Percentiles rank a stretch among this genome's conserved stretches.
phyloP scores from a whole-genome alignment of 2,113 vertebrate species.

The Orycteropus afer region DNA sequence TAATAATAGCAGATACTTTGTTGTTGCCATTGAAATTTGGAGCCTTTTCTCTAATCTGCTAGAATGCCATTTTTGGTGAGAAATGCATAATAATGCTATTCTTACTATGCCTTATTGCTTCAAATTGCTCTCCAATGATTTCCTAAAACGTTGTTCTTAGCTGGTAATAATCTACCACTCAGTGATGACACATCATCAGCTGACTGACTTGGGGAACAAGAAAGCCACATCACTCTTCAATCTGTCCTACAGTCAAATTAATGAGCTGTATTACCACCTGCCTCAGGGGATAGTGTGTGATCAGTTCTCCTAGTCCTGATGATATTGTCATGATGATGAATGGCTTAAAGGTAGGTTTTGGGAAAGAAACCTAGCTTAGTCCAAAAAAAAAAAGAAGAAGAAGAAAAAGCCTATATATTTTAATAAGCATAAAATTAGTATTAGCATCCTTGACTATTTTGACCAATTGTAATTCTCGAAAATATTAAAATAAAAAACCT shows the following conservation, averaged over 20 bases:
- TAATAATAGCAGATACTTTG: neutral
- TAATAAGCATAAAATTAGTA: constrained; percentile 11
- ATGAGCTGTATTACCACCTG: constrained; percentile 3
- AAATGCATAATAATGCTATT: neutral
- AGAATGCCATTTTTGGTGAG: neutral
- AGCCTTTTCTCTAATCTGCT: neutral
- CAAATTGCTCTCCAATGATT: neutral
- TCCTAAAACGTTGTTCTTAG: neutral
- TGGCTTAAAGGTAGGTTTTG: neutral
- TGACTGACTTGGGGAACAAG: neutral
- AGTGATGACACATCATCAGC: neutral
- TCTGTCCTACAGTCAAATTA: constrained; percentile 25
- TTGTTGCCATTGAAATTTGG: neutral
- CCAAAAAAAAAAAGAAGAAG: neutral
- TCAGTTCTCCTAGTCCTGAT: neutral
- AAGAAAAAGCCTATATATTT: neutral
- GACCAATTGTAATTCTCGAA: neutral
- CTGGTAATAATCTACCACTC: neutral
- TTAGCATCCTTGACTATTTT: neutral
- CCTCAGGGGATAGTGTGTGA: neutral
- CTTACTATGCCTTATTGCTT: neutral
- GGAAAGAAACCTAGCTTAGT: neutral
- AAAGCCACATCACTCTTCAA: neutral
- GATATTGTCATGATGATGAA: neutral
- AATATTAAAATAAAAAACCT: neutral